These are phyloP conservation scores for Clinocottus analis DNA, from an alignment of 2,113 vertebrate species.

Conservation along the genomic window DNA sequence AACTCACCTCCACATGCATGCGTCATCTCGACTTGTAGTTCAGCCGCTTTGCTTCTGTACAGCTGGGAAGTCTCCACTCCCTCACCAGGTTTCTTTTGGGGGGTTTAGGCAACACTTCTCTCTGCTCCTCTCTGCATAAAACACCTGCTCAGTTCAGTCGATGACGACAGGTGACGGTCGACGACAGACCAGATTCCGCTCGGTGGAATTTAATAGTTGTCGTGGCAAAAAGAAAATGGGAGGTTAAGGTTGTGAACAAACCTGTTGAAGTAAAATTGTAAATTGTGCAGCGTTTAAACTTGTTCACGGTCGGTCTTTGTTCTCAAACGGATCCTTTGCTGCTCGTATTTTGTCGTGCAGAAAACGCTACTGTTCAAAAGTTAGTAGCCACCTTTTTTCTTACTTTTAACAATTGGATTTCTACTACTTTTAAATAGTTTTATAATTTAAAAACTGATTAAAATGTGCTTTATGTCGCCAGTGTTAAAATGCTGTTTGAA, in stretches of 20 bases:
- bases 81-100: not conserved
- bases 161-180: no score
- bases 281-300: not conserved
- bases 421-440: no score
- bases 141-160: conserved; percentile 42
- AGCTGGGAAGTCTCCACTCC: conserved; percentile 37
- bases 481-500: not conserved
- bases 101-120: conserved; percentile 33
- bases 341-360: no score
- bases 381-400: no score
- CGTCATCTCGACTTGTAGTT: conserved; percentile 63
- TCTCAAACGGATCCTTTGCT: no score
- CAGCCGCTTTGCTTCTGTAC: conserved; percentile 66
- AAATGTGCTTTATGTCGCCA: no score
- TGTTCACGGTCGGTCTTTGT: no score
- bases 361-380: no score
- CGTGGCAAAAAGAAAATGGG: not conserved
- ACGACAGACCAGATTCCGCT: conserved; percentile 35
- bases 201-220: not conserved
- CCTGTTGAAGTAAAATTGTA: not conserved
- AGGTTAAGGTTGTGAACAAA: not conserved
- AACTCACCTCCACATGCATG: conserved; percentile 85
- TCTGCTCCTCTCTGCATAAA: conserved; percentile 44
- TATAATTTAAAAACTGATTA: no score
- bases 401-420: no score